phyloP scores from a whole-genome alignment of 2,888 invertebrate genomes.

The Lasioglossum figueresi region DNA sequence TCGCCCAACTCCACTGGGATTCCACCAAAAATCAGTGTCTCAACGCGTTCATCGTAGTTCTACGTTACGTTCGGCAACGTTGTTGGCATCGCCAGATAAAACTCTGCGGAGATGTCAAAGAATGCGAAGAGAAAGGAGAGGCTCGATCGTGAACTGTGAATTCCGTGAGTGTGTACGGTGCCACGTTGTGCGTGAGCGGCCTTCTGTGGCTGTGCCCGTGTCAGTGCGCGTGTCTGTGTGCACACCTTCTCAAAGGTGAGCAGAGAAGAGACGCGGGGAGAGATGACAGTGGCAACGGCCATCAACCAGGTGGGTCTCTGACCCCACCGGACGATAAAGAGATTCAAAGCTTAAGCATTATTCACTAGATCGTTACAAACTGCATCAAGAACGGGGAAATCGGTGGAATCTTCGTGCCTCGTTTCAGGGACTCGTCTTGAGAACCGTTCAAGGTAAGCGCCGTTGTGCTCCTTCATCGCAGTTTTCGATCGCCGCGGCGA shows the following conservation, averaged over 20 bases:
- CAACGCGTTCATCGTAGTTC: neutral
- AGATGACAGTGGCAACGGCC: constrained; percentile 63
- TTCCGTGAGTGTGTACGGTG: constrained; percentile 36
- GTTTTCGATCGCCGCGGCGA: neutral
- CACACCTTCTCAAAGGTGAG: constrained; percentile 32
- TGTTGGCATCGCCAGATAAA: neutral
- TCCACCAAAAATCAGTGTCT: neutral
- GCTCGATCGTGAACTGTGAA: constrained; percentile 49
- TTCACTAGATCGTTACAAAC: constrained; percentile 23
- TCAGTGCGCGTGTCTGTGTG: constrained; percentile 10
- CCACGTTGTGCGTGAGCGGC: constrained; percentile 19
- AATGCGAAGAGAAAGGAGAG: constrained; percentile 63
- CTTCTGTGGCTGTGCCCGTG: neutral
- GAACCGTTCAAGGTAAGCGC: constrained; percentile 31
- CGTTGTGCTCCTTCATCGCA: neutral
- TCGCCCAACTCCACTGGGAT: neutral
- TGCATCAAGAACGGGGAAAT: neutral
- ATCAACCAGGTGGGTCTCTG: constrained; percentile 73
- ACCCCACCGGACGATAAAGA: constrained; percentile 56
- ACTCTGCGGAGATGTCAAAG: constrained; percentile 24
- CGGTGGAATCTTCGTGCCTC: constrained; percentile 1
- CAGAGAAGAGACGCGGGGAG: constrained; percentile 42
- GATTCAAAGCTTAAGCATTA: constrained; percentile 28
- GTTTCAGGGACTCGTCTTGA: neutral
- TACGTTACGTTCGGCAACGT: no score